Evolutionary conservation across 1,140 invertebrate species (phyloP), one percentile per base, ranked within the genome.

Genomic region (Bombus superbus): DNA sequence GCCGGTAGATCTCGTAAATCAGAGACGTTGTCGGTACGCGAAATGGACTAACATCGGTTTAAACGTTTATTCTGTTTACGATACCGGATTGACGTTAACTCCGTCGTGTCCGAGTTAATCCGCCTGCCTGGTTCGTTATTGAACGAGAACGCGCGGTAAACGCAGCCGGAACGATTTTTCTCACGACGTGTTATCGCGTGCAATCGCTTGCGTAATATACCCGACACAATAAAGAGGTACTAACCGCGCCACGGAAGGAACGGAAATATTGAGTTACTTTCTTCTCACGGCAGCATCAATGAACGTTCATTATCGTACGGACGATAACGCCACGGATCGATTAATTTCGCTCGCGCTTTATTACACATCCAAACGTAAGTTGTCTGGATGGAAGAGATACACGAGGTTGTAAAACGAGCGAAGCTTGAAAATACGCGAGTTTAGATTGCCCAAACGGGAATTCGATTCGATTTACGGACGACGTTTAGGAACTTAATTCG

Each of bases 101-200:
- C 44, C n/a, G 79, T 75, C 53, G 47, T 83, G 74, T 79, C 62
- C 42, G 68, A 85, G 57, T 53, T 81, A 81, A 88, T 88, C 28
- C 73, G 73, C n/a, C 59, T 42, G 68, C 62, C 66, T 64, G 69
- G 40, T 32, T 71, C n/a, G 11, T n/a, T 32, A 59, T 73, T 74
- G 68, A 42, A 35, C 53, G 42, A 79, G 76, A 89, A 86, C 77
- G 25, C 74, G n/a, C 73, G 79, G 69, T 71, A 69, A 79, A 78
- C 53, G 81, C 35, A 35, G 38, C 32, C 28, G 47, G 62, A 71
- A 42, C 64, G 35, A 47, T 78, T 87, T 87, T 89, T 90, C 88
- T 89, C 88, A 87, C 81, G 84, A 42, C 73, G 57, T 15, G 64
- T 85, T 89, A 89, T 77, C 84, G 59, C 44, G 57, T n/a, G 32